phyloP scores from a whole-genome alignment of 2,797 vertebrate genomes.

The Phrynocephalus guinanensis region DNA sequence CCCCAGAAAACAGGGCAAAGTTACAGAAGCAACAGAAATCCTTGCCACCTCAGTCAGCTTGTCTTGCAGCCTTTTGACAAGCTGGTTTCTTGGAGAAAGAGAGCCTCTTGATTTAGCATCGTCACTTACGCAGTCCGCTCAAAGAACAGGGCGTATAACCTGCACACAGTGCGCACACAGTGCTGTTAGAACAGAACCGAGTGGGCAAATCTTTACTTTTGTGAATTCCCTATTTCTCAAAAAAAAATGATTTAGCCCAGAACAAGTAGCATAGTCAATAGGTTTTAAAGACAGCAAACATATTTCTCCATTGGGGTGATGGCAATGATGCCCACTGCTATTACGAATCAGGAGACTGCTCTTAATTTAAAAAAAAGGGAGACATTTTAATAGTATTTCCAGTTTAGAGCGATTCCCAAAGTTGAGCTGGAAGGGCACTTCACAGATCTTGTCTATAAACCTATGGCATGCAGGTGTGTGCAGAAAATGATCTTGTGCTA shows the following conservation, averaged over 20 bases:
- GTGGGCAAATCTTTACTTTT: neutral
- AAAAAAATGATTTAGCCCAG: neutral
- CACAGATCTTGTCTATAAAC: neutral
- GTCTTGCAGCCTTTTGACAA: neutral
- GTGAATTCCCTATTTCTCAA: too few relatives aligned
- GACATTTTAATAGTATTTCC: neutral
- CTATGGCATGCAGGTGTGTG: neutral
- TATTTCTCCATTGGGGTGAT: neutral
- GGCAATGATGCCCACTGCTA: too few relatives aligned
- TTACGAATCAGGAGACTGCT: neutral
- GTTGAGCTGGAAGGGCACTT: neutral
- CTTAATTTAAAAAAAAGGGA: neutral
- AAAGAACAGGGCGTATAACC: neutral
- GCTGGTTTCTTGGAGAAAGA: neutral
- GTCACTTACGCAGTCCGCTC: neutral
- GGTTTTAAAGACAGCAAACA: neutral
- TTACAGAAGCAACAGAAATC: neutral
- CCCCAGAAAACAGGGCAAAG: neutral
- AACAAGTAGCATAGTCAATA: too few relatives aligned
- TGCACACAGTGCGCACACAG: neutral
- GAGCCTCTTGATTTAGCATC: neutral
- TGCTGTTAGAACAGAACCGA: neutral
- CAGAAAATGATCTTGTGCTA: neutral
- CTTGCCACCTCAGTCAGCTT: neutral
- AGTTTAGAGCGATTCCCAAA: neutral